A percentile compares a stretch with the other conserved stretches of the same genome.
phyloP scores from a whole-genome alignment of 2,797 vertebrate species.

The Neosilurus mollespiculum region DNA sequence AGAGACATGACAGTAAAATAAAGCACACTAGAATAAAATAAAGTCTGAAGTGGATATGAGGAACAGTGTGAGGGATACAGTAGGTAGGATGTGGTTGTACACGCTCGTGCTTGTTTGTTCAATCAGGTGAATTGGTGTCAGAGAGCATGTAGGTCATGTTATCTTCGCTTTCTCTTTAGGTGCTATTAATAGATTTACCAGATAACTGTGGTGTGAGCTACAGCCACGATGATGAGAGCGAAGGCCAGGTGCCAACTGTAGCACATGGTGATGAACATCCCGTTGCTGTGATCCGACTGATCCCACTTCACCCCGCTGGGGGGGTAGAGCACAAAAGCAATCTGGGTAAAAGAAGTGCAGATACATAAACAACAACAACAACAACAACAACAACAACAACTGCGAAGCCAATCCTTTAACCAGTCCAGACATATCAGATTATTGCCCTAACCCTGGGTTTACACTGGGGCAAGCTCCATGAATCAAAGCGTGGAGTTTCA shows the following conservation, averaged over 20 bases:
- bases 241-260: slow-evolving; percentile 92
- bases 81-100: too few relatives aligned
- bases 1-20: too few relatives aligned
- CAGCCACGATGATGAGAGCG: slow-evolving; percentile 74
- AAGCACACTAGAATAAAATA: too few relatives aligned
- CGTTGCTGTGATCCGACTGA: slow-evolving; percentile 79
- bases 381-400: neutral
- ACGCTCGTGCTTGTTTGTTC: neutral
- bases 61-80: too few relatives aligned
- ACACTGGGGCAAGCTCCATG: too few relatives aligned
- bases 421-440: too few relatives aligned
- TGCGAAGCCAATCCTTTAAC: too few relatives aligned
- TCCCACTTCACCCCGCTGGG: slow-evolving; percentile 85
- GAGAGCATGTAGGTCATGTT: neutral
- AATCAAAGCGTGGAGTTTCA: too few relatives aligned
- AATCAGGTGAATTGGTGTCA: neutral
- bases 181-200: slow-evolving; percentile 71
- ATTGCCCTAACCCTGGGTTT: too few relatives aligned
- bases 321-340: slow-evolving; percentile 91
- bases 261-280: slow-evolving; percentile 91
- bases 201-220: slow-evolving; percentile 78
- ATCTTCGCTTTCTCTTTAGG: neutral
- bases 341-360: slow-evolving; percentile 72
- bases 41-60: neutral
- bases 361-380: too few relatives aligned